Evolutionary conservation across 2,797 vertebrate genomes (phyloP).

Genomic region (Pagetopsis macropterus): DNA sequence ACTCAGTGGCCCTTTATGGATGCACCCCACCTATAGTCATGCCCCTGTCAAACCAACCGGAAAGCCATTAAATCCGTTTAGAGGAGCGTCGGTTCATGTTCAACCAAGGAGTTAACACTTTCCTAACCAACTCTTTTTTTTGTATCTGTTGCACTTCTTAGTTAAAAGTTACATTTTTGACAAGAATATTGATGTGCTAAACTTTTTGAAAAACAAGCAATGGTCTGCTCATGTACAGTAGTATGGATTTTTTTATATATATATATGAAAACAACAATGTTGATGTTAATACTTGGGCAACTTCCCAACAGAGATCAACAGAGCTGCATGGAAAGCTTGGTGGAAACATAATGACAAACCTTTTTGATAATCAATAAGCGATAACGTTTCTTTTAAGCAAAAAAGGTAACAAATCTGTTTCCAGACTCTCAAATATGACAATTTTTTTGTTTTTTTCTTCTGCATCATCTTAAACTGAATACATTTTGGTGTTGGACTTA

Average conservation of each 20-base stretch:
- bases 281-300: constrained; percentile 5
- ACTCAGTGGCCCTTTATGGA: constrained; percentile 47
- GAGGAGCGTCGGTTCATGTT: constrained; percentile 8
- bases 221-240: background rate
- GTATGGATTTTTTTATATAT: background rate
- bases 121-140: constrained; percentile 8
- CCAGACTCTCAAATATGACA: too few species aligned
- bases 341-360: too few species aligned
- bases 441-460: too few species aligned
- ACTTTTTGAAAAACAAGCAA: background rate
- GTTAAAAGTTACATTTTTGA: background rate
- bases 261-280: background rate
- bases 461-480: too few species aligned
- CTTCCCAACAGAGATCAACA: background rate
- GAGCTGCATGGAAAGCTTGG: too few species aligned
- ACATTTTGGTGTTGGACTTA: too few species aligned
- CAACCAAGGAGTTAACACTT: constrained; percentile 50
- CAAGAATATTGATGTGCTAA: background rate
- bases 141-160: background rate
- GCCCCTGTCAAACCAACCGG: constrained; percentile 41
- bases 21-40: constrained; percentile 42
- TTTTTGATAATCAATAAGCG: too few species aligned
- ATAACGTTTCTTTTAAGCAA: too few species aligned
- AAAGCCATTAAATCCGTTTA: constrained; percentile 57
- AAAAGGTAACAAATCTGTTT: too few species aligned